phyloP scores from a whole-genome alignment of 2,888 invertebrate genomes.

The Cordilura impudica region DNA sequence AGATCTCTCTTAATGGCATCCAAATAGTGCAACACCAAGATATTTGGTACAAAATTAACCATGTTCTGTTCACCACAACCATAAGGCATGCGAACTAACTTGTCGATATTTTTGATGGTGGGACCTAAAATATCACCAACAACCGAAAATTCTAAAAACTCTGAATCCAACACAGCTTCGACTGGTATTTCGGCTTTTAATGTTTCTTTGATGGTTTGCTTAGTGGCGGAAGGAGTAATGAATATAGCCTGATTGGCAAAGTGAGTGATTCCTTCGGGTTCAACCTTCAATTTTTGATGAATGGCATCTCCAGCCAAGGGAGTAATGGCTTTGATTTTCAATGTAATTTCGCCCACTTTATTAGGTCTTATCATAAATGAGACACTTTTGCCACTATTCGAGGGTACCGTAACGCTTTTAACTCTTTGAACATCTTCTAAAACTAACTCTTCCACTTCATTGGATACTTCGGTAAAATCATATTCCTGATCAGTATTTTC shows the following conservation, averaged over 20 bases:
- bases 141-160: slow-evolving; percentile 85
- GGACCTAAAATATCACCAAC: slow-evolving; percentile 88
- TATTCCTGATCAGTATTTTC: slow-evolving; percentile 89
- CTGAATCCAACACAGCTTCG: slow-evolving; percentile 86
- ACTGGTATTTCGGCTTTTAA: slow-evolving; percentile 86
- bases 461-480: slow-evolving; percentile 88
- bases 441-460: slow-evolving; percentile 84
- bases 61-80: slow-evolving; percentile 86
- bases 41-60: slow-evolving; percentile 84
- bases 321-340: slow-evolving; percentile 87
- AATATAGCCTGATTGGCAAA: slow-evolving; percentile 86
- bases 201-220: slow-evolving; percentile 79
- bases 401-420: slow-evolving; percentile 81
- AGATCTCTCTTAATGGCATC: slow-evolving; percentile 84
- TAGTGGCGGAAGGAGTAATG: slow-evolving; percentile 82
- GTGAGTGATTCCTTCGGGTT: slow-evolving; percentile 89
- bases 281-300: slow-evolving; percentile 85
- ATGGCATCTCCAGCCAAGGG: slow-evolving; percentile 89
- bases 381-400: slow-evolving; percentile 87
- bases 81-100: slow-evolving; percentile 87
- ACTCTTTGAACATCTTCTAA: slow-evolving; percentile 78
- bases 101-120: slow-evolving; percentile 86
- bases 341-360: slow-evolving; percentile 84
- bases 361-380: slow-evolving; percentile 91
- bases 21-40: slow-evolving; percentile 83